Base-by-base conservation (phyloP, 2,888 invertebrate species). In the Hydropsyche betteni region DNA sequence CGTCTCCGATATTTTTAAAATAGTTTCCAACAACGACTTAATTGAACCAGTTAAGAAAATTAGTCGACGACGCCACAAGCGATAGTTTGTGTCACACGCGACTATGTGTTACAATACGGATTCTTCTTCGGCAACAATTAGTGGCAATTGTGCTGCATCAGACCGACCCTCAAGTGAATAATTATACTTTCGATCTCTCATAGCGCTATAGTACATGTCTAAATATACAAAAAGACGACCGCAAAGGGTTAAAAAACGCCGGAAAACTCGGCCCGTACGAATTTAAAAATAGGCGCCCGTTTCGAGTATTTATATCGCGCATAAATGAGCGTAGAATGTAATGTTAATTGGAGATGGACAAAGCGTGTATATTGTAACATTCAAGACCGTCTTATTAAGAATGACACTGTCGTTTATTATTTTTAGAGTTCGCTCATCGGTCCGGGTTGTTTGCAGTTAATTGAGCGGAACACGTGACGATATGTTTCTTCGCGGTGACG, bases 351-450 rank as follows among this genome's bases (percentile, higher is more conserved):
- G 24, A 24, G 24, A 24, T 44, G 7, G 10, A 10, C 44, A 8
- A 6, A 8, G 6, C 44, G 6, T 44, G 44, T 44, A 44, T 4
- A 10, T 8, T 10, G 44, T 24, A 24, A 24, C 24, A 24, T 24
- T 24, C 24, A 24, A 44, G 36, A 10, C 36, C 34, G 64, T 36
- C 72, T 72, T 72, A 72, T 72, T 72, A 72, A 72, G 72, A 58
- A 72, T 72, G 72, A 72, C 72, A 72, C 38, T 61, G 55, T 34
- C 33, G 24, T n/a, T 50, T 51, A 34, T 58, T 72, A 72, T 72
- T 72, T 72, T 72, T 72, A 72, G 72, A 72, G 61, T 72, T 55
- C 61, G 72, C 61, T 72, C 70, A 70, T 53, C 70, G 8, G 50
- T 8, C 51, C 16, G 14, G 51, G 24, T 70, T 53, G 70, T 53